Evolutionary conservation across 2,797 vertebrate species (phyloP).

Genomic region (Cuniculus paca): DNA sequence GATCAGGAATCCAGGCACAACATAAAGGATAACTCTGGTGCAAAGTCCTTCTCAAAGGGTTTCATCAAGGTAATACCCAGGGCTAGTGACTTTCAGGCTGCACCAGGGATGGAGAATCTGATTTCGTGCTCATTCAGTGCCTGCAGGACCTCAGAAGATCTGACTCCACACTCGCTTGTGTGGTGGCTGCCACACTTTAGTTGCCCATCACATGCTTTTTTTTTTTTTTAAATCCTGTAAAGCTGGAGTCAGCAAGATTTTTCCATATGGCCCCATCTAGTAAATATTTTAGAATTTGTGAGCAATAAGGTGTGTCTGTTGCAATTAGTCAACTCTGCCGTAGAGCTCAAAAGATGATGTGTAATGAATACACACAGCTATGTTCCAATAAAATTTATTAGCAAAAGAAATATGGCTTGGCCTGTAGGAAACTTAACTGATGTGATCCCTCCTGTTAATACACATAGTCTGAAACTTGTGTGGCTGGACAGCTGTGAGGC

Average conservation of each 20-base stretch:
- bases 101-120: neutral
- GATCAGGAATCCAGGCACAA: neutral
- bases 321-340: neutral
- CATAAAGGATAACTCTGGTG: neutral
- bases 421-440: neutral
- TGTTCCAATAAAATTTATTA: neutral
- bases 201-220: neutral
- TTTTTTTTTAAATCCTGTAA: neutral
- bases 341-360: neutral
- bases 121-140: neutral
- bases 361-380: neutral
- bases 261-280: neutral
- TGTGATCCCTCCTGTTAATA: neutral
- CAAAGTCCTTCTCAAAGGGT: neutral
- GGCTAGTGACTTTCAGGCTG: neutral
- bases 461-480: neutral
- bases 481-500: neutral
- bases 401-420: neutral
- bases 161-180: fast-evolving
- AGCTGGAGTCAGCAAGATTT: neutral
- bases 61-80: neutral
- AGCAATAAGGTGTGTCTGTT: too few relatives aligned
- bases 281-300: neutral
- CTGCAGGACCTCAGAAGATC: neutral
- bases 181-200: neutral